Percentiles rank a stretch among this genome's conserved stretches.
These are phyloP conservation scores for Genyomyrus donnyi DNA, from an alignment of 2,113 vertebrate species.

Conservation along the genomic window DNA sequence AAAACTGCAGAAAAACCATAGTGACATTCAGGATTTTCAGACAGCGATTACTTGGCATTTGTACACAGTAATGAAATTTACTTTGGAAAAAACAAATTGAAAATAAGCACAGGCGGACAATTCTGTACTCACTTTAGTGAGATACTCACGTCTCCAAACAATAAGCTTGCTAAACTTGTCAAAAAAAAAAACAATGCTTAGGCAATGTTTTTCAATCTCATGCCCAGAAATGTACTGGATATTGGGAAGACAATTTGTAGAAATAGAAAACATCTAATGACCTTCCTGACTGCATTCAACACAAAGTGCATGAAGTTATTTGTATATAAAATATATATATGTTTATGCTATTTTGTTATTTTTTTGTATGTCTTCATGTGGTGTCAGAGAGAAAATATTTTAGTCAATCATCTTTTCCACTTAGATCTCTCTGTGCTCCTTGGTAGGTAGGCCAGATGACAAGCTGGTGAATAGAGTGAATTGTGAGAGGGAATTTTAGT, in stretches of 20 bases:
- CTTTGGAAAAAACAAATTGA: neutral
- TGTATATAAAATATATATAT: neutral
- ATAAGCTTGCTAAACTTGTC: neutral
- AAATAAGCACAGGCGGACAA: neutral
- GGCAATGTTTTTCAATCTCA: neutral
- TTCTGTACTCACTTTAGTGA: neutral
- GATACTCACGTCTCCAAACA: neutral
- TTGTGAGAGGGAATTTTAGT: neutral
- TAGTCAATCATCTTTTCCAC: neutral
- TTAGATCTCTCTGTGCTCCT: neutral
- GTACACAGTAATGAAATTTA: slow-evolving; percentile 2
- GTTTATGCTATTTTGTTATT: neutral
- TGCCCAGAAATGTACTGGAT: neutral
- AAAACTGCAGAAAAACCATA: neutral
- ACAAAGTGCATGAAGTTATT: neutral
- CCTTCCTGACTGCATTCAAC: neutral
- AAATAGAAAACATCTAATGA: neutral
- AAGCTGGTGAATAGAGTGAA: neutral
- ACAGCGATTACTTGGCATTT: neutral
- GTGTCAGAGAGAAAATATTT: neutral
- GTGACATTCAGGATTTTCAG: neutral
- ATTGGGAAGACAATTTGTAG: neutral
- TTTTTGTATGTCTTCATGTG: neutral
- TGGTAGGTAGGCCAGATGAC: neutral
- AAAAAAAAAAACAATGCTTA: neutral